Conservation (phyloP, 2,797 vertebrate species). For the Falco naumanni region DNA sequence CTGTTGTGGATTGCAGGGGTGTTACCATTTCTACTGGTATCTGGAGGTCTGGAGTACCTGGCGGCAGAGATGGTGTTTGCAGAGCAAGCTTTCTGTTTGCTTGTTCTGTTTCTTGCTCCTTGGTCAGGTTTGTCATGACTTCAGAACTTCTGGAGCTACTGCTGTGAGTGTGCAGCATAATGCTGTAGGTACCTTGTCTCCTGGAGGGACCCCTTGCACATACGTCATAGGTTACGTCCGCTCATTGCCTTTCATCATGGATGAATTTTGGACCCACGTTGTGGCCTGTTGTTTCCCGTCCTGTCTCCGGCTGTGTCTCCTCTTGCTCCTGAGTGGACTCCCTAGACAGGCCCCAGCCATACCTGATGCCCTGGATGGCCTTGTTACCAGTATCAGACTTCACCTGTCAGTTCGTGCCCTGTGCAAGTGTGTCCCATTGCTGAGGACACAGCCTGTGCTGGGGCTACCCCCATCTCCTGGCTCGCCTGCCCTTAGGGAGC, state of each 20-base stretch:
- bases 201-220: background rate
- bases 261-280: background rate
- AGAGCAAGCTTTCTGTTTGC: background rate
- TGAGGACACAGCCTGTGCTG: background rate
- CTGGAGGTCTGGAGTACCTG: background rate
- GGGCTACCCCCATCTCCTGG: background rate
- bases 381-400: background rate
- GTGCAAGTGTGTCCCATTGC: fast-evolving
- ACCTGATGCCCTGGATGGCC: background rate
- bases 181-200: background rate
- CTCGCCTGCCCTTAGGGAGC: background rate
- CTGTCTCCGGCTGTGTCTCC: background rate
- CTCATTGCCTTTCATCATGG: background rate
- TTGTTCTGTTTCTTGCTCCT: background rate
- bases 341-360: background rate
- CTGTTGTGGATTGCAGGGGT: background rate
- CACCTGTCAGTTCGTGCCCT: background rate
- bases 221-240: fast-evolving
- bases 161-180: background rate
- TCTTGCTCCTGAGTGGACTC: background rate
- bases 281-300: background rate
- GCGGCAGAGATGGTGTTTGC: background rate
- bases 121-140: background rate
- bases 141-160: background rate
- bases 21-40: background rate